Percentiles rank a stretch among this genome's conserved stretches.
These are phyloP conservation scores for Alcedo atthis DNA, from an alignment of 2,797 vertebrate genomes.

Conservation along the genomic window DNA sequence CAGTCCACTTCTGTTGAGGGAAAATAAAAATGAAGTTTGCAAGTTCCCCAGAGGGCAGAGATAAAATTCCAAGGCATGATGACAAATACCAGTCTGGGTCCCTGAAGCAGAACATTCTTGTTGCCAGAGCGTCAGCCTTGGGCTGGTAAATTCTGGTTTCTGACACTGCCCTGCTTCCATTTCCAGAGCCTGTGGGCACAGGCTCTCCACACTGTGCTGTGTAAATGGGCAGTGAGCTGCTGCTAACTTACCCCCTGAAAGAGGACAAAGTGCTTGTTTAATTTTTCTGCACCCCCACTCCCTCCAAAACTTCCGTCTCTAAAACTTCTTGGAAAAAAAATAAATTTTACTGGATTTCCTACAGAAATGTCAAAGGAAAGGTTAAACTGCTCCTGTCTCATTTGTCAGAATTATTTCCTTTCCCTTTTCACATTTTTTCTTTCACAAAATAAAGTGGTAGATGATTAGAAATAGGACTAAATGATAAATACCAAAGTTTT, in stretches of 20 bases:
- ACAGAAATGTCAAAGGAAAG: constrained; percentile 36
- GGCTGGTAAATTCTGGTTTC: not conserved
- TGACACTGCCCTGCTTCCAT: not conserved
- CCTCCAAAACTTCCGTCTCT: not conserved
- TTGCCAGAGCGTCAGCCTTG: not conserved
- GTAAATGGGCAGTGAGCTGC: not conserved
- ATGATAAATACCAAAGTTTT: not conserved
- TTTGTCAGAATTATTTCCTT: constrained; percentile 37
- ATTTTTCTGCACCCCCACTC: not conserved
- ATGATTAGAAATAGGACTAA: not conserved
- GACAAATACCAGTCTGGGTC: not conserved
- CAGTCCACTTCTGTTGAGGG: not conserved
- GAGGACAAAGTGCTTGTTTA: not conserved
- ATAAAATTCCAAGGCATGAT: not conserved
- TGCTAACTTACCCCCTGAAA: not conserved
- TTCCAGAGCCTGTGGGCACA: not conserved
- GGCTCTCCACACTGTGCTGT: fast-evolving
- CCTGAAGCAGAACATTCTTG: not conserved
- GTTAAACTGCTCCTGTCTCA: constrained; percentile 9
- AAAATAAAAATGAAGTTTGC: not conserved
- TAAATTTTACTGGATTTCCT: not conserved
- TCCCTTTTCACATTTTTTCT: not conserved
- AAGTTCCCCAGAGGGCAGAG: not conserved
- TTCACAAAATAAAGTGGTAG: not conserved
- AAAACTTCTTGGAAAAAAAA: not conserved